A percentile compares a stretch with the other conserved stretches of the same genome.
These are phyloP conservation scores for Diplolepis rosae DNA, from an alignment of 2,888 invertebrate species.

Conservation along the genomic window DNA sequence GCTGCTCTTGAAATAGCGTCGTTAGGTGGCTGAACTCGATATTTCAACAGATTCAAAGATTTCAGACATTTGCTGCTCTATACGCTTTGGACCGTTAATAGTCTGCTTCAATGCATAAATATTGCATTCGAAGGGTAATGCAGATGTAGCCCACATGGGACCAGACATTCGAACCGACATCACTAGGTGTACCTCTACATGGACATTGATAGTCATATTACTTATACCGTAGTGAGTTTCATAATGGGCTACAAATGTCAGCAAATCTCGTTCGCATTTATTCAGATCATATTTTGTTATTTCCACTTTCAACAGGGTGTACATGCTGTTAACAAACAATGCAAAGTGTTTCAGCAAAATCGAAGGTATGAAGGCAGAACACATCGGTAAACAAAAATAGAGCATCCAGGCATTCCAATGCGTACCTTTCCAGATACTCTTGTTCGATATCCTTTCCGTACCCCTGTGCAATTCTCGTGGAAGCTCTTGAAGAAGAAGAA, in stretches of 20 bases:
- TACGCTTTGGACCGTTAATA: background rate
- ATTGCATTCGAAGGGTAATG: conserved; percentile 35
- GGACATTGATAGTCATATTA: conserved; percentile 40
- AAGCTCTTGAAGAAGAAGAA: too few relatives aligned
- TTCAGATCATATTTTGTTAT: conserved; percentile 33
- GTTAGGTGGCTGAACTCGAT: background rate
- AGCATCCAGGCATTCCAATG: conserved; percentile 36
- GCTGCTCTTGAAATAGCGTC: background rate
- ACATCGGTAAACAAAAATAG: conserved; percentile 29
- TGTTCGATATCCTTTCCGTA: too few relatives aligned
- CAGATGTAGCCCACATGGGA: conserved; percentile 40
- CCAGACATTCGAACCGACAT: conserved; percentile 33
- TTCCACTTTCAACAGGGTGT: background rate
- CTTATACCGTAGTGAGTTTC: conserved; percentile 29
- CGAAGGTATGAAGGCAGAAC: conserved; percentile 17
- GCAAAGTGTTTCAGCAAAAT: conserved; percentile 31
- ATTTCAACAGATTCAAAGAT: background rate
- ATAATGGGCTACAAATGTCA: conserved; percentile 32
- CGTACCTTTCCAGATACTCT: conserved; percentile 36
- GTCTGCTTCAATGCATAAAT: background rate
- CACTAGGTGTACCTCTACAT: conserved; percentile 30
- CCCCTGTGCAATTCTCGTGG: too few relatives aligned
- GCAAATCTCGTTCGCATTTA: conserved; percentile 34
- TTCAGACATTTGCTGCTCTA: conserved; percentile 7
- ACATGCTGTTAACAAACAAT: conserved; percentile 14